These are phyloP conservation scores for Pachyseris speciosa DNA, from an alignment of 64 coral and sea anemone species.

Conservation along the genomic window DNA sequence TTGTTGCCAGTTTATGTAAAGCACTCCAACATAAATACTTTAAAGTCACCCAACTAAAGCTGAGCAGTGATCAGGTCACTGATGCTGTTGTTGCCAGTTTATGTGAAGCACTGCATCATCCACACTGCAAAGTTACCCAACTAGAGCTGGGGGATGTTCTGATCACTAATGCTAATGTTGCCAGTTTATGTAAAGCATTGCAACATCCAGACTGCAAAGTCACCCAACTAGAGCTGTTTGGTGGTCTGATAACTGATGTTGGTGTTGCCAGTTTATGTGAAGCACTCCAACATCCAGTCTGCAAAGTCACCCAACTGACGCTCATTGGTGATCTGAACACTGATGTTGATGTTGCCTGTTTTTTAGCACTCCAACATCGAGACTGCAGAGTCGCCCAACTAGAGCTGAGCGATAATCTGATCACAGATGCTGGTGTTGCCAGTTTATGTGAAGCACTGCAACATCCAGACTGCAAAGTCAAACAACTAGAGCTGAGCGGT, in stretches of 20 bases:
- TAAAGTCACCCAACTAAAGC: not conserved
- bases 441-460: not conserved
- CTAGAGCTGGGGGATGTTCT: not conserved
- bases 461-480: not conserved
- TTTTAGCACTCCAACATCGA: not conserved
- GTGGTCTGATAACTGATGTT: constrained; percentile 1
- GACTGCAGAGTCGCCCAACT: not conserved
- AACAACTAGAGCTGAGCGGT: not conserved
- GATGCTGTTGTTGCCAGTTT: not conserved
- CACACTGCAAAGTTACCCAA: not conserved
- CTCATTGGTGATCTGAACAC: not conserved
- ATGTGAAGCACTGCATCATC: not conserved
- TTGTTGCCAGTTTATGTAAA: not conserved
- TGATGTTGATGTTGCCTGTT: not conserved
- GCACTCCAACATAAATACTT: not conserved
- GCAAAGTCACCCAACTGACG: not conserved
- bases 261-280: not conserved
- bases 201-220: not conserved
- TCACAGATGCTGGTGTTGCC: constrained; percentile 3
- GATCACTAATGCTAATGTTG: not conserved
- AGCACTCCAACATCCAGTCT: not conserved
- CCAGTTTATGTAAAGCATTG: not conserved
- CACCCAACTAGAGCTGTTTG: not conserved
- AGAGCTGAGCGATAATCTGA: not conserved
- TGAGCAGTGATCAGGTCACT: not conserved